Conservation (phyloP, 2,113 vertebrate species). For the Odocoileus virginianus region DNA sequence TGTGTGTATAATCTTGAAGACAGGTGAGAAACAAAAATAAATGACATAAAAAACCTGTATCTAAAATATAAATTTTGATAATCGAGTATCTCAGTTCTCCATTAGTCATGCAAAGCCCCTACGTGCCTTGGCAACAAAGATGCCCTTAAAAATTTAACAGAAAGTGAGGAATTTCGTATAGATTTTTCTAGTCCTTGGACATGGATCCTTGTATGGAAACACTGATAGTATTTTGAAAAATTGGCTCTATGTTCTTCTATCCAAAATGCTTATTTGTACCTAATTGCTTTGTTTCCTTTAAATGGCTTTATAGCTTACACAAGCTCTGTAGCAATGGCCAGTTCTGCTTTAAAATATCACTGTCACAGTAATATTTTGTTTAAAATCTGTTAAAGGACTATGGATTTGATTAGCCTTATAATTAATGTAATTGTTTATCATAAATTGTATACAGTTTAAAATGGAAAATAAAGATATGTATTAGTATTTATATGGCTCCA, state of each 20-base stretch:
- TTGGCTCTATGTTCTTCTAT: not conserved
- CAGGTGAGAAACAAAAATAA: constrained; percentile 1
- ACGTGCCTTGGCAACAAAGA: not conserved
- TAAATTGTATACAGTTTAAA: not conserved
- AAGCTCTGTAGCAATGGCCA: not conserved
- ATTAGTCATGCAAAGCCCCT: not conserved
- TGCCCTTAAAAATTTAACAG: constrained; percentile 4
- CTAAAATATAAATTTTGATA: not conserved
- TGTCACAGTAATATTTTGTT: not conserved
- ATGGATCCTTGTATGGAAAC: not conserved
- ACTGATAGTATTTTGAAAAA: constrained; percentile 19
- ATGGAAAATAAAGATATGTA: not conserved
- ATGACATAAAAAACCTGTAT: not conserved
- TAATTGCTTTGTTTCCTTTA: not conserved
- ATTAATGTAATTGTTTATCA: not conserved
- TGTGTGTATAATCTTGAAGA: not conserved
- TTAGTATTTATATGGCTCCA: not conserved
- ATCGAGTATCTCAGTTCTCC: not conserved
- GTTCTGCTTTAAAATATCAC: not conserved
- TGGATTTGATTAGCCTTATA: not conserved
- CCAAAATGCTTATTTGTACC: not conserved
- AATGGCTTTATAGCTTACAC: not conserved
- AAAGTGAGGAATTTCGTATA: not conserved
- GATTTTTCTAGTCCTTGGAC: not conserved
- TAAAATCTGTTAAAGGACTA: not conserved